Conservation (phyloP, 2,888 invertebrate genomes). For the Spodoptera picta region DNA sequence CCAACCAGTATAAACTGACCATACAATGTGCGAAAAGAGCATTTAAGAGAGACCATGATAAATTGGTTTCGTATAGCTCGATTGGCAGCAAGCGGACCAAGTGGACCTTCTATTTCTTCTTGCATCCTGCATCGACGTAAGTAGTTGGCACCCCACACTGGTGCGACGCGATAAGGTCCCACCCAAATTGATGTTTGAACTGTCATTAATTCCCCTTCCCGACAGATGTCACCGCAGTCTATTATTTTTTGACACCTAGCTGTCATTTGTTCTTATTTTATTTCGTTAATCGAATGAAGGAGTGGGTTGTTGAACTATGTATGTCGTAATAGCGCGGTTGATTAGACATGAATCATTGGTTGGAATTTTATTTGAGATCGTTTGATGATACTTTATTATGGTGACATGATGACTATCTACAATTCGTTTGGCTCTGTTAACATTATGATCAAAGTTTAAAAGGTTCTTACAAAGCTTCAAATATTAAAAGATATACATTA, state of each 20-base stretch:
- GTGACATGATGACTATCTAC: not conserved
- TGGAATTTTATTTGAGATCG: conserved; percentile 23
- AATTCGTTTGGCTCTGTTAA: no score
- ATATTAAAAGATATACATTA: no score
- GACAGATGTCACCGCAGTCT: conserved; percentile 84
- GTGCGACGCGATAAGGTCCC: conserved; percentile 77
- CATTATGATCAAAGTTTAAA: no score
- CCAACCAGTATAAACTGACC: no score
- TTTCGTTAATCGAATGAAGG: conserved; percentile 70
- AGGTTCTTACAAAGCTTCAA: no score
- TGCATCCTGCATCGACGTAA: conserved; percentile 50
- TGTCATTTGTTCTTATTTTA: conserved; percentile 82
- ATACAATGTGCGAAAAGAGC: no score
- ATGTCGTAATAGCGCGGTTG: conserved; percentile 44
- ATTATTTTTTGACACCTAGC: conserved; percentile 86
- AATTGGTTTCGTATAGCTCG: no score
- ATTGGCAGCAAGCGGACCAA: not conserved
- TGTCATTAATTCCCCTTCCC: conserved; percentile 82
- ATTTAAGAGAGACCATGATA: no score
- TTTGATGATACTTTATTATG: conserved; percentile 32
- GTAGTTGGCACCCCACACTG: conserved; percentile 77
- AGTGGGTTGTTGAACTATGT: conserved; percentile 64
- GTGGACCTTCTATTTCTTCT: conserved; percentile 27
- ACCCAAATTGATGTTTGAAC: conserved; percentile 86
- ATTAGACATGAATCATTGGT: conserved; percentile 40